Base-by-base conservation (phyloP, 2,888 invertebrate genomes). In the Coecobrya sp. region DNA sequence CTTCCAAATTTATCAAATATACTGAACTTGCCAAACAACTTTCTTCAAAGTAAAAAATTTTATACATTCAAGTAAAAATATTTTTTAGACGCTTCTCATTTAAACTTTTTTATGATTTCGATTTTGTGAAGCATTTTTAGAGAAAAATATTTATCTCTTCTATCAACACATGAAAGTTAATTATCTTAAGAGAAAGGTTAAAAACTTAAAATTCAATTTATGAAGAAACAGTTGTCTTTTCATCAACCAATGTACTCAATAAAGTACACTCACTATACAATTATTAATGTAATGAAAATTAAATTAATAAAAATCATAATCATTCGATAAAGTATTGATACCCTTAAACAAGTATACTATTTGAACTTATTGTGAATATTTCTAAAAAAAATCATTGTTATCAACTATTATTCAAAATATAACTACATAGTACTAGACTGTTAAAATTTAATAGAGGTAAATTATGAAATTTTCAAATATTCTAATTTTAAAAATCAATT, bases 11-110 rank as follows among this genome's bases (percentile, higher is more conserved):
- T 97, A 97, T 99, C 95, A 99, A 99, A 96, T 99, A 99, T 96
- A 99, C 99, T 96, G 99, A 99, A 96, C 97, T 99, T 96, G 99
- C 99, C 95, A 99, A 99, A 96, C 99, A 99, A 96, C 97, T 99
- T 96, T 99, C 99, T 96, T 99, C 98, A 96, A 99, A 99, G 96
- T 99, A 98, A 94, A 89, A 70, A 36, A 68, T 1, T 5, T n/a
- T 11, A 10, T 2, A 42, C 42, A 86, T 73, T 42, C 27, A 45
- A 79, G 86, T 55, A 52, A 55, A 73, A 25, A 73, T 13, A 52
- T 73, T 42, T 73, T 73, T 73, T 73, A 73, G 42, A 42, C 5
- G 19, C 42, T 42, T 73, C 68, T 27, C 30, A 7, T 13, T 16
- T 19, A 65, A 25, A 19, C 30, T 68, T 11, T 30, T 68, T 30